A percentile compares a stretch with the other conserved stretches of the same genome.
These are phyloP conservation scores for Crocodylus rhombifer DNA, from an alignment of 2,797 vertebrate species.

Conservation along the genomic window DNA sequence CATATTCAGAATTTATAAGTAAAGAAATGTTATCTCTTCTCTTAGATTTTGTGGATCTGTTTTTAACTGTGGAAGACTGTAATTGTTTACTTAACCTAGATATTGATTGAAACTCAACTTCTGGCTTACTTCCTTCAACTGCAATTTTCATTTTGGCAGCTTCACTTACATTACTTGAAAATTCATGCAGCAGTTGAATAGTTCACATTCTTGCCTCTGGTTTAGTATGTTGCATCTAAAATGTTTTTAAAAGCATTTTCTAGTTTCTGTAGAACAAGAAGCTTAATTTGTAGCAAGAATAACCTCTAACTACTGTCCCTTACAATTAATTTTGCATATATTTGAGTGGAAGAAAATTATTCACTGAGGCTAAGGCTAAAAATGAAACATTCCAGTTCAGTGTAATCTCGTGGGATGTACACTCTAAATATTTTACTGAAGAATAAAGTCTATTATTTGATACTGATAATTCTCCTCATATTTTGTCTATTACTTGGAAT, in stretches of 20 bases:
- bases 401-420: not conserved
- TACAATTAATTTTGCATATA: not conserved
- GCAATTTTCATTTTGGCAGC: constrained; percentile 25
- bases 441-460: not conserved
- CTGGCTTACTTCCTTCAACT: constrained; percentile 36
- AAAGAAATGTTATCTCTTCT: constrained; percentile 6
- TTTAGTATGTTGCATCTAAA: not conserved
- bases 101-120: constrained; percentile 59
- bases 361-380: not conserved
- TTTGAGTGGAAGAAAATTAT: not conserved
- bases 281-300: not conserved
- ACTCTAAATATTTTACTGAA: not conserved
- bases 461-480: not conserved
- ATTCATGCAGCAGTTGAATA: not conserved
- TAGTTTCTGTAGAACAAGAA: not conserved
- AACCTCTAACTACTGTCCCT: not conserved
- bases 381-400: not conserved
- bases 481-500: not conserved
- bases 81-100: constrained; percentile 63
- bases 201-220: constrained; percentile 31
- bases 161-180: constrained; percentile 33
- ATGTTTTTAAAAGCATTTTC: not conserved
- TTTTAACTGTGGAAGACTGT: constrained; percentile 12
- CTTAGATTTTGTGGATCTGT: constrained; percentile 37
- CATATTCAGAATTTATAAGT: constrained; percentile 36